Base-by-base conservation (phyloP, 2,113 vertebrate genomes). In the Danionella cerebrum region DNA sequence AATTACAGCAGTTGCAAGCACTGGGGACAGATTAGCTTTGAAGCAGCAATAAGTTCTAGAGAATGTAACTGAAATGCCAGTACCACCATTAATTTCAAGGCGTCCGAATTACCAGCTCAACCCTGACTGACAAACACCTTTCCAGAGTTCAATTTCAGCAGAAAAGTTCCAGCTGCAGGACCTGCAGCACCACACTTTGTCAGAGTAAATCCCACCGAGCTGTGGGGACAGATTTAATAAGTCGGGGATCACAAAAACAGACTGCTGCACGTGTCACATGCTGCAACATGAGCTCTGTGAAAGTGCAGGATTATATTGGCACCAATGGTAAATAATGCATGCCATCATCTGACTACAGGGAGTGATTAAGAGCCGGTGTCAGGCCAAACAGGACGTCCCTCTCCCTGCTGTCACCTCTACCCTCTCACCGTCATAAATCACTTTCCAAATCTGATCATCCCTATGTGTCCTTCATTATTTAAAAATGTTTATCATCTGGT, bases 301-400 rank as follows among this genome's bases (percentile, higher is more conserved):
- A 58, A 71, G 19, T 52, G 22, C n/a, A n/a, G 55, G 54, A 47
- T 74, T 62, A 70, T 69, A 42, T 57, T 50, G 44, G 70, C 59
- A n/a, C 67, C 60, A 53, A 74, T 71, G 69, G 68, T 78, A 66
- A 78, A 78, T 78, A 78, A 78, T 78, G 68, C 76, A 78, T 74
- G 65, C 66, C 59, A 58, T 78, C 74, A 72, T 59, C 72, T 64
- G 71, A 69, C 69, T 51, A 52, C 18, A 6, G 69, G 71, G 72
- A 72, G 70, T 78, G 66, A 78, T 74, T 78, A 72, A 65, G 66
- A 71, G 59, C 48, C 36, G 21, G 41, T 62, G 53, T 59, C 54
- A 48, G 27, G 72, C 65, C 72, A 72, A 67, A 67, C 42, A 51
- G 69, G 63, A 57, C 33, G 21, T 36, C 53, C 39, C 45, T 52